Evolutionary conservation across 2,797 vertebrate genomes (phyloP).

Genomic region (Apogon talboti): DNA sequence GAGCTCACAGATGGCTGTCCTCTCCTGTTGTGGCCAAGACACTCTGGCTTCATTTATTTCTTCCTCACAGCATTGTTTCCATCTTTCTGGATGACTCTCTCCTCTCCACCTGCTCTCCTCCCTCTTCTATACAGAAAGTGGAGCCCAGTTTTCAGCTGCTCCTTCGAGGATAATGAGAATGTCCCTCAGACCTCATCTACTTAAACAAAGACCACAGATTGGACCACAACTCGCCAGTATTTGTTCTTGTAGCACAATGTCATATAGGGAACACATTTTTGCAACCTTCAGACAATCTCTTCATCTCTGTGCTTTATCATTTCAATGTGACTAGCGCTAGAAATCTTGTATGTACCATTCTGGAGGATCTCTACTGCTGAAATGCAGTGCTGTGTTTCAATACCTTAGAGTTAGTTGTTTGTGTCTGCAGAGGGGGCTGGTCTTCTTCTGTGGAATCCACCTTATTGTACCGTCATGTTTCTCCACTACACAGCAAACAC

Average conservation of each 20-base stretch:
- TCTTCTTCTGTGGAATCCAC: no score
- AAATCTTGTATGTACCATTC: no score
- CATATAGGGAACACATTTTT: no score
- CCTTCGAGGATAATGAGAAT: conserved; percentile 26
- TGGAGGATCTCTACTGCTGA: no score
- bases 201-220: conserved; percentile 14
- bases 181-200: conserved; percentile 32
- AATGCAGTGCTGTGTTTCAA: no score
- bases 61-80: conserved; percentile 46
- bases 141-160: conserved; percentile 22
- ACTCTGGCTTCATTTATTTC: conserved; percentile 56
- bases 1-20: conserved; percentile 59
- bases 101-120: conserved; percentile 27
- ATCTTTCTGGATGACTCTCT: conserved; percentile 33
- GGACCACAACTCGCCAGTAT: background rate
- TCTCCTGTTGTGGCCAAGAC: conserved; percentile 37
- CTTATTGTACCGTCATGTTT: no score
- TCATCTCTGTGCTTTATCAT: no score
- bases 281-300: no score
- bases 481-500: no score
- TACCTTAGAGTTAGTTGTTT: no score
- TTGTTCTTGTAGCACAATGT: conserved; percentile 3
- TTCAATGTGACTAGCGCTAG: no score
- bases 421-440: no score
- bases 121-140: conserved; percentile 18